Evolutionary conservation across 1,140 invertebrate genomes (phyloP).

Genomic region (Hylyphantes graminicola): DNA sequence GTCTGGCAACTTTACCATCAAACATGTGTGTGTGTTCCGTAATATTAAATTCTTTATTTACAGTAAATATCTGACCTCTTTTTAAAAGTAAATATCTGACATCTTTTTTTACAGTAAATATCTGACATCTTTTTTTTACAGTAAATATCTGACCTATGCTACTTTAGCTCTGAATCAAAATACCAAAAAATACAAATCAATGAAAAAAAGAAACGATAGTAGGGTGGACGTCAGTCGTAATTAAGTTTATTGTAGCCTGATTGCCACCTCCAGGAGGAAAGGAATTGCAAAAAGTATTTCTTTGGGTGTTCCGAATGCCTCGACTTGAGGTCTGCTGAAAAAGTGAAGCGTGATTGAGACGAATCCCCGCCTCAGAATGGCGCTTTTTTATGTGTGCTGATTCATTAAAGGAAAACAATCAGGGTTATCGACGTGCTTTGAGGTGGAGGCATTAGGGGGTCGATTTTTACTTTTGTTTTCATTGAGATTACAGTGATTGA

Average conservation of each 20-base stretch:
- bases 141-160: too few species aligned
- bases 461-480: not conserved
- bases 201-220: slow-evolving; percentile 9
- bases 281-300: slow-evolving; percentile 52
- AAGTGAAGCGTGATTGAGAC: slow-evolving; percentile 31
- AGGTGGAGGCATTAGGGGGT: slow-evolving; percentile 28
- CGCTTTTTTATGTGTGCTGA: slow-evolving; percentile 13
- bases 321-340: slow-evolving; percentile 12
- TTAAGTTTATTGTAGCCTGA: slow-evolving; percentile 58
- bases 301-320: slow-evolving; percentile 16
- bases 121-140: too few species aligned
- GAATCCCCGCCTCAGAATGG: not conserved
- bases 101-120: too few species aligned
- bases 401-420: slow-evolving; percentile 47
- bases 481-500: too few species aligned
- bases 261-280: slow-evolving; percentile 45
- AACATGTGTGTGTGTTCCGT: too few species aligned
- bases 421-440: slow-evolving; percentile 33
- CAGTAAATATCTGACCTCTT: too few species aligned
- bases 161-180: too few species aligned
- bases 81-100: too few species aligned
- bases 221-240: slow-evolving; percentile 42
- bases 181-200: not conserved
- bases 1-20: too few species aligned
- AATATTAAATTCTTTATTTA: too few species aligned